phyloP scores from a whole-genome alignment of 2,113 vertebrate species.

The Hydrochoerus hydrochaeris region DNA sequence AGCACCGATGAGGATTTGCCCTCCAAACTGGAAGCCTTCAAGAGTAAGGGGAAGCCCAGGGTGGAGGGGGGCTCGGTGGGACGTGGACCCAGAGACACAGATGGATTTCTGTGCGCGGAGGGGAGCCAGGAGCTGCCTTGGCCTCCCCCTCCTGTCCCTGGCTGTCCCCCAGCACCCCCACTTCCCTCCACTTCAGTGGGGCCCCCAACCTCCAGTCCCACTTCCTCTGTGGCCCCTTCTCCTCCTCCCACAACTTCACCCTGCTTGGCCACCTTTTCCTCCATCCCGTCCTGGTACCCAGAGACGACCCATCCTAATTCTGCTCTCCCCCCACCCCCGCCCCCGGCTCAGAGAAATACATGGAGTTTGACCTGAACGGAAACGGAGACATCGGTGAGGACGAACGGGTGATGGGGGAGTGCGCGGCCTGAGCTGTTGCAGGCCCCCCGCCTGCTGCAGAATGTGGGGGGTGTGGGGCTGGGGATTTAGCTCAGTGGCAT shows the following conservation, averaged over 20 bases:
- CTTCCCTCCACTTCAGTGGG: neutral
- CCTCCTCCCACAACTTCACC: neutral
- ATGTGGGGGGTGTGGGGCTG: neutral
- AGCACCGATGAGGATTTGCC: conserved; percentile 87
- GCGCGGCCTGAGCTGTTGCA: neutral
- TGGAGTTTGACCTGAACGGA: conserved; percentile 92
- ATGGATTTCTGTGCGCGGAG: neutral
- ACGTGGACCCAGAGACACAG: neutral
- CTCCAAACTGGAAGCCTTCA: conserved; percentile 88
- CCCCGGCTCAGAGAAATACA: conserved; percentile 88
- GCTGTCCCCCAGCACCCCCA: neutral
- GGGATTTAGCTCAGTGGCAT: too few species aligned
- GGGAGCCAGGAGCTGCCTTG: neutral
- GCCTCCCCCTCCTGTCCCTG: neutral
- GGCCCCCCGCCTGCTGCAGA: neutral
- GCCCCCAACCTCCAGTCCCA: neutral
- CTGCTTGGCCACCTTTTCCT: neutral
- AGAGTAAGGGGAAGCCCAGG: conserved; percentile 82
- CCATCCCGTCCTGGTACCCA: neutral
- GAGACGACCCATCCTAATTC: neutral
- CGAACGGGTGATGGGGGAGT: neutral
- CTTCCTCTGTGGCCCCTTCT: neutral
- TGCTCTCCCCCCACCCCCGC: too few species aligned
- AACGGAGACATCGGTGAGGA: conserved; percentile 90
- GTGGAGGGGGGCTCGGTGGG: neutral